phyloP scores from a whole-genome alignment of 1,140 invertebrate genomes.

The Wiebesia pumilae region DNA sequence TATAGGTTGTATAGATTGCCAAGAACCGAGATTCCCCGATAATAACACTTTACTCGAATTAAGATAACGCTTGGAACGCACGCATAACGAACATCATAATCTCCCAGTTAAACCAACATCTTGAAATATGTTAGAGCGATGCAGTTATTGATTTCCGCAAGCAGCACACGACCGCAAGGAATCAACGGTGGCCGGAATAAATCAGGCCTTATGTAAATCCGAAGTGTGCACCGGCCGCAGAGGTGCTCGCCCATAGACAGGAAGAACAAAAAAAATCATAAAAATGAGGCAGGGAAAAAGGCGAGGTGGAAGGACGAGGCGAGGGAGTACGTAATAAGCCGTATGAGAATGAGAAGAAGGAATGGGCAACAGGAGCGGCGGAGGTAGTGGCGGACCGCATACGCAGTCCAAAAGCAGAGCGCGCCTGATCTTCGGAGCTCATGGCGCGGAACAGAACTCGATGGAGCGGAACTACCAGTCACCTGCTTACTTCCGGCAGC shows the following conservation, averaged over 20 bases:
- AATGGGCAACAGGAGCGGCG: slow-evolving; percentile 14
- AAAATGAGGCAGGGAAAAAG: slow-evolving; percentile 48
- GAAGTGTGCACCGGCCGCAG: slow-evolving; percentile 6
- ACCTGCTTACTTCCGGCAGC: slow-evolving; percentile 75
- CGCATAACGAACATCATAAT: neutral
- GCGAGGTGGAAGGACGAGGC: slow-evolving; percentile 38
- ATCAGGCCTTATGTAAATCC: slow-evolving; percentile 36
- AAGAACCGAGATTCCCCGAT: slow-evolving; percentile 36
- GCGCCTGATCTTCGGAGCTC: slow-evolving; percentile 70
- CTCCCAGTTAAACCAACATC: slow-evolving; percentile 29
- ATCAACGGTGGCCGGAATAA: slow-evolving; percentile 43
- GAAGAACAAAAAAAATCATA: slow-evolving; percentile 46
- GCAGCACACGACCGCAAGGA: neutral
- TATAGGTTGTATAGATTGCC: neutral
- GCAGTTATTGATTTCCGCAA: slow-evolving; percentile 35
- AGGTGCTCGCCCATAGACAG: neutral
- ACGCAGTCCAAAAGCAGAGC: slow-evolving; percentile 51
- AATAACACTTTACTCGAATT: slow-evolving; percentile 34
- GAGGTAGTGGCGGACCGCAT: slow-evolving; percentile 59
- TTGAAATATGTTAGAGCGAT: slow-evolving; percentile 18
- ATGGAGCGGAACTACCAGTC: slow-evolving; percentile 75
- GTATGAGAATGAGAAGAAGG: slow-evolving; percentile 44
- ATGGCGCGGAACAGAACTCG: slow-evolving; percentile 74
- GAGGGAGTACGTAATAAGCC: slow-evolving; percentile 34
- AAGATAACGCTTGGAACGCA: neutral